These are phyloP conservation scores for Antennarius striatus DNA, from an alignment of 2,113 vertebrate genomes.

Conservation along the genomic window DNA sequence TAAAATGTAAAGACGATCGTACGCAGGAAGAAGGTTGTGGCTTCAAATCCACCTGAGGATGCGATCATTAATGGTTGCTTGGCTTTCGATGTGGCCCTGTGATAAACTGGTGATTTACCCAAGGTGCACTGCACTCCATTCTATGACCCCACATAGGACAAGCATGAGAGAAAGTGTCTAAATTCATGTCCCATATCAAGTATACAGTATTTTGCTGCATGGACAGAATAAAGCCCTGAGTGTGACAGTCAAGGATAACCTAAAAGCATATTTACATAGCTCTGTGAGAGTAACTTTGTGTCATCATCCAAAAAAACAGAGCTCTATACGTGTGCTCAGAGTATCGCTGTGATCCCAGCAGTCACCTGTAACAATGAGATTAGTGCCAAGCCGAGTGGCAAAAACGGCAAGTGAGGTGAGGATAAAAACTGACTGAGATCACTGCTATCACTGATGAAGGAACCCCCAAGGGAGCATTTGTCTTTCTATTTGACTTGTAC, in stretches of 20 bases:
- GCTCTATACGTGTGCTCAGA: conserved; percentile 25
- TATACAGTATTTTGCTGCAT: conserved; percentile 16
- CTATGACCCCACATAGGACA: too few relatives aligned
- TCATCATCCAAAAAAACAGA: conserved; percentile 16
- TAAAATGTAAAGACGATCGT: too few relatives aligned
- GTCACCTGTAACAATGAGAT: conserved; percentile 61
- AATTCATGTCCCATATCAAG: conserved; percentile 15
- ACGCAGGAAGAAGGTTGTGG: too few relatives aligned
- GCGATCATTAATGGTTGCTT: too few relatives aligned
- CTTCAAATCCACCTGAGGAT: too few relatives aligned
- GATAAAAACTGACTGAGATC: conserved; percentile 51
- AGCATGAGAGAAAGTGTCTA: background rate
- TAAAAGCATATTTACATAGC: conserved; percentile 32
- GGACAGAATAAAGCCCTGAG: conserved; percentile 15
- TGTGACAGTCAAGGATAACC: conserved; percentile 17
- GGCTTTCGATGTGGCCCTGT: too few relatives aligned
- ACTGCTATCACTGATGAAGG: conserved; percentile 56
- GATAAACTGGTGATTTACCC: too few relatives aligned
- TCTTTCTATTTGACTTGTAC: conserved; percentile 69
- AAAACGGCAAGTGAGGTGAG: conserved; percentile 24
- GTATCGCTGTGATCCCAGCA: conserved; percentile 25
- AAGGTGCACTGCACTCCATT: too few relatives aligned
- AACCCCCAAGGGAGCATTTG: conserved; percentile 54
- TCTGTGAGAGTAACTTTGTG: conserved; percentile 38
- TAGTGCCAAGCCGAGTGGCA: conserved; percentile 43